These are phyloP conservation scores for Drosophila truncata DNA, from an alignment of 1,140 invertebrate genomes.

Conservation along the genomic window DNA sequence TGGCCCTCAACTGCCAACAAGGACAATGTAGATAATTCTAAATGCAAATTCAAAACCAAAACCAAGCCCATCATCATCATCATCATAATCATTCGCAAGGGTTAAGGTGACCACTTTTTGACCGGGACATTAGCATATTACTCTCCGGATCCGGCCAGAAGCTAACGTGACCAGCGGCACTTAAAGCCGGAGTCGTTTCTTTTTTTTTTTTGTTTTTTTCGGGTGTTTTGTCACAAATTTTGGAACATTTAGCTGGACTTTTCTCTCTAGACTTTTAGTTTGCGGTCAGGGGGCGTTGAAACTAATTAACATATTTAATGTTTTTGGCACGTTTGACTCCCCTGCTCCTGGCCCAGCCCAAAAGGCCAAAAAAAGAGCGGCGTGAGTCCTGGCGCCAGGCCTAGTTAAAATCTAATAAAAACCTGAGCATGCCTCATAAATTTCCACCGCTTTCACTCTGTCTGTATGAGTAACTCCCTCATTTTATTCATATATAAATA, in stretches of 20 bases:
- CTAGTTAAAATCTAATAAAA: conserved; percentile 85
- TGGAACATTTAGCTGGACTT: conserved; percentile 10
- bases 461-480: conserved; percentile 5
- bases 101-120: conserved; percentile 10
- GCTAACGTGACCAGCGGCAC: conserved; percentile 73
- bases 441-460: conserved; percentile 63
- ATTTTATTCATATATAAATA: not conserved
- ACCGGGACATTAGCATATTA: conserved; percentile 63
- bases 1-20: conserved; percentile 70
- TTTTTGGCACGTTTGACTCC: conserved; percentile 79
- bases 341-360: conserved; percentile 15
- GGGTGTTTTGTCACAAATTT: conserved; percentile 43
- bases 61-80: conserved; percentile 32
- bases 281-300: conserved; percentile 68
- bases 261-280: conserved; percentile 10
- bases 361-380: no score
- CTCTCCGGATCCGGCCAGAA: conserved; percentile 11
- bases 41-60: conserved; percentile 28
- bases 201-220: conserved; percentile 9
- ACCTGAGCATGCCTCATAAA: conserved; percentile 85
- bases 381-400: conserved; percentile 54
- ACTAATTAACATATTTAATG: conserved; percentile 84
- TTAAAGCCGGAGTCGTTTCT: conserved; percentile 41
- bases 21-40: conserved; percentile 61
- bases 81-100: conserved; percentile 23